A percentile compares a stretch with the other conserved stretches of the same genome.
Conservation (phyloP, 2,888 invertebrate species). For the Mythimna vitellina region DNA sequence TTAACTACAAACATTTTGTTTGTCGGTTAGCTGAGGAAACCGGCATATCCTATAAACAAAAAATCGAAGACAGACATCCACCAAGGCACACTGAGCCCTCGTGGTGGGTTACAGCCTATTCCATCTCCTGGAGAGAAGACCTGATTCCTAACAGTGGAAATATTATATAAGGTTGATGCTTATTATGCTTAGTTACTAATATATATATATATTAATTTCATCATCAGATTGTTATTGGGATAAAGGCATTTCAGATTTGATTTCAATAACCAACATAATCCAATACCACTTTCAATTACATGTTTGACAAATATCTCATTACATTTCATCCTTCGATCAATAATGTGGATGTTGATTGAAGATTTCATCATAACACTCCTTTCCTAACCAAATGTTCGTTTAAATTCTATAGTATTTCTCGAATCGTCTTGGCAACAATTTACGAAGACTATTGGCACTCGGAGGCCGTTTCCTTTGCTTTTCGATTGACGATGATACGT, state of each 20-base stretch:
- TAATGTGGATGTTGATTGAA: no score
- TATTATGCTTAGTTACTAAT: neutral
- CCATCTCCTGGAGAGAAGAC: no score
- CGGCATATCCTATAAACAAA: no score
- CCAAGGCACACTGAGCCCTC: no score
- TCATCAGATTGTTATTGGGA: neutral
- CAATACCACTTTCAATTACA: conserved; percentile 1
- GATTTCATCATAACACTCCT: neutral
- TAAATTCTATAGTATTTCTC: conserved; percentile 16
- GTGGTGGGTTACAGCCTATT: no score
- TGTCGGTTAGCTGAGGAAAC: no score
- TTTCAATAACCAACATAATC: neutral
- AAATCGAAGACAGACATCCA: no score
- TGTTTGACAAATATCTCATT: neutral
- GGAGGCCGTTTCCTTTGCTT: conserved; percentile 45
- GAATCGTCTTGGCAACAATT: conserved; percentile 31
- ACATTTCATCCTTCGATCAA: neutral
- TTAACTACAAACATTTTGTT: no score
- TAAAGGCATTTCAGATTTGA: neutral
- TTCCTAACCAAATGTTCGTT: neutral
- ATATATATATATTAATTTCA: neutral
- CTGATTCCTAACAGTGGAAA: no score
- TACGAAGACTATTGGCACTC: conserved; percentile 42
- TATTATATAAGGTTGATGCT: no score
- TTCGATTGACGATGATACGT: conserved; percentile 54